These are phyloP conservation scores for Scophthalmus maximus DNA, from an alignment of 2,113 vertebrate species.

Conservation along the genomic window DNA sequence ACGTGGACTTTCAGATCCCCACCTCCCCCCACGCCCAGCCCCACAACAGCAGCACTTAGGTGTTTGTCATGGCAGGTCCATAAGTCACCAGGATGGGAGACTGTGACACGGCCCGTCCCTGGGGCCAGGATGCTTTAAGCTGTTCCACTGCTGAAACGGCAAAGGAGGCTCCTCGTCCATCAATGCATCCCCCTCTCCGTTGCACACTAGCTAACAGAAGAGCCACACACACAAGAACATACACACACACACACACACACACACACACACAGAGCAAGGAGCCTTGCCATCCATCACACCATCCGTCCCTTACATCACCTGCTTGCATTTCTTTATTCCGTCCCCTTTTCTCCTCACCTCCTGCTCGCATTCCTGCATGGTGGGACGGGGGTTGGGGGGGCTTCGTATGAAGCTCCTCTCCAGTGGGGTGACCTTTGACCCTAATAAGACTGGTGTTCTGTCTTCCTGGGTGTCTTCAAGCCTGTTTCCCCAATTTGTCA, in stretches of 20 bases:
- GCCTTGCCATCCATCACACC: conserved; percentile 55
- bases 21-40: not conserved
- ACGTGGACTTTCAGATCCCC: conserved; percentile 8
- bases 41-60: conserved; percentile 45
- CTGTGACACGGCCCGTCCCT: conserved; percentile 63
- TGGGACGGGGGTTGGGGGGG: conserved; percentile 33
- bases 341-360: conserved; percentile 8
- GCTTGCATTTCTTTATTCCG: conserved; percentile 26
- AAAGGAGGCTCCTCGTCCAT: conserved; percentile 69
- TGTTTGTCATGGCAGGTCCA: conserved; percentile 70
- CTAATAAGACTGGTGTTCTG: conserved; percentile 39
- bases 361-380: conserved; percentile 26
- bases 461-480: conserved; percentile 35
- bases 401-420: conserved; percentile 24
- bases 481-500: conserved; percentile 49
- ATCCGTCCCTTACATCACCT: conserved; percentile 34
- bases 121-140: conserved; percentile 67
- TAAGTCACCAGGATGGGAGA: conserved; percentile 74
- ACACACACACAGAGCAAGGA: conserved; percentile 6
- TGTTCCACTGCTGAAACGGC: conserved; percentile 75
- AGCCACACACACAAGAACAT: conserved; percentile 18
- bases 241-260: conserved; percentile 10
- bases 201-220: conserved; percentile 13
- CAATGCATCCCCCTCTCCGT: conserved; percentile 40
- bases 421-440: conserved; percentile 53